phyloP scores from a whole-genome alignment of 2,888 invertebrate species.

The Orchestes rusci region DNA sequence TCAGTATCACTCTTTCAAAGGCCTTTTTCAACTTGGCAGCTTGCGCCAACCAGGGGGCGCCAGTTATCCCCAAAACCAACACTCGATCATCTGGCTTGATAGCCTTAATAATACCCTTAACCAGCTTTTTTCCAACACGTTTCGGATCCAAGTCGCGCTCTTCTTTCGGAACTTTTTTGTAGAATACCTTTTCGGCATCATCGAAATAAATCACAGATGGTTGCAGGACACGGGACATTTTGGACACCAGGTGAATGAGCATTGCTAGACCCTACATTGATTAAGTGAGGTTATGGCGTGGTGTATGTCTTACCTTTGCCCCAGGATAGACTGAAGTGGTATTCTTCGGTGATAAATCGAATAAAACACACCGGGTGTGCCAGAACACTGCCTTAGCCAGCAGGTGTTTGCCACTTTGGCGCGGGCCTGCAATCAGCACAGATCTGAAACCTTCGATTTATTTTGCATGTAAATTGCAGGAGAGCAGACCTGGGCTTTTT shows the following conservation, averaged over 20 bases:
- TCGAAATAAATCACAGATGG: conserved; percentile 69
- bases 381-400: conserved; percentile 67
- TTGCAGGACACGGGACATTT: conserved; percentile 59
- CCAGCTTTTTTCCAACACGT: conserved; percentile 58
- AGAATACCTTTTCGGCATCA: conserved; percentile 61
- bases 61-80: conserved; percentile 60
- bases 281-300: too few species aligned
- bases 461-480: neutral
- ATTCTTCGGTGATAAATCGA: conserved; percentile 66
- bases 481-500: conserved; percentile 39
- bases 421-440: conserved; percentile 63
- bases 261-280: conserved; percentile 50
- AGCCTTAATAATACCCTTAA: conserved; percentile 61
- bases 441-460: conserved; percentile 37
- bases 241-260: conserved; percentile 59
- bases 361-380: conserved; percentile 66
- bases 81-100: conserved; percentile 60
- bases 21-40: conserved; percentile 46
- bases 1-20: conserved; percentile 48
- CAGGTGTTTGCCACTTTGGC: conserved; percentile 62
- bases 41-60: conserved; percentile 59
- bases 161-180: conserved; percentile 56
- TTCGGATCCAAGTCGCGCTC: conserved; percentile 62
- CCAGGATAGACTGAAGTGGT: conserved; percentile 63
- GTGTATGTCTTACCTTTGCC: conserved; percentile 47